Evolutionary conservation across 1,140 invertebrate species (phyloP).

Genomic region (Zaprionus inermis): DNA sequence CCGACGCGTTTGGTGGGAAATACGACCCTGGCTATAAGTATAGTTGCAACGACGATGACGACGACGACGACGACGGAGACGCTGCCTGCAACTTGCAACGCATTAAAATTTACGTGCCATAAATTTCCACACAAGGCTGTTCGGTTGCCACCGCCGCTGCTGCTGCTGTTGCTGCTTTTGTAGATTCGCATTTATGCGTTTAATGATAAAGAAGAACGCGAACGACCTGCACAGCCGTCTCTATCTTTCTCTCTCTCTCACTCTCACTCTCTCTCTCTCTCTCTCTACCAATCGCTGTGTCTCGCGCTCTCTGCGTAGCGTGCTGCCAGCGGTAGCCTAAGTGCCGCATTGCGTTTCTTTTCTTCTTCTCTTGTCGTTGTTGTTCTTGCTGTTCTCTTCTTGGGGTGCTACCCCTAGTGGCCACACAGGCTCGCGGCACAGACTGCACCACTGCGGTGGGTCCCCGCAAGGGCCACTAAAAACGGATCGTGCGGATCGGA

Average conservation of each 20-base stretch:
- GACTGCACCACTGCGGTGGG: conserved; percentile 29
- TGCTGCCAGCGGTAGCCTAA: conserved; percentile 74
- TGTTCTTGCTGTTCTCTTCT: background rate
- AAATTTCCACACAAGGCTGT: conserved; percentile 78
- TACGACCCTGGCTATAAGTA: conserved; percentile 50
- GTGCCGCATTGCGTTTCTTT: conserved; percentile 74
- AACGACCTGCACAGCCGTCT: conserved; percentile 19
- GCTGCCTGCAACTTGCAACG: conserved; percentile 47
- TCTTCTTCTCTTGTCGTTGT: background rate
- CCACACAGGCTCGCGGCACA: conserved; percentile 40
- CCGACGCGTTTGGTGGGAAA: conserved; percentile 77
- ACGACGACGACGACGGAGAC: conserved; percentile 5
- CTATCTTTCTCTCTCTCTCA: conserved; percentile 3
- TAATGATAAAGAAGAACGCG: conserved; percentile 76
- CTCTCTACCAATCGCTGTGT: no score
- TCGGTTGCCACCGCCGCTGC: conserved; percentile 19
- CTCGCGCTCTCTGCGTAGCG: conserved; percentile 68
- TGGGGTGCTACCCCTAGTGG: conserved; percentile 40
- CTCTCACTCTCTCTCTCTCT: background rate
- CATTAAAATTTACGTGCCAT: conserved; percentile 82
- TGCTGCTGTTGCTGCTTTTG: conserved; percentile 42
- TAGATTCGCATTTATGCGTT: conserved; percentile 81
- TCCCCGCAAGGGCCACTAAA: conserved; percentile 29
- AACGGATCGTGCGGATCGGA: conserved; percentile 34
- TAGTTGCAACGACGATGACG: conserved; percentile 15